phyloP scores from a whole-genome alignment of 2,113 vertebrate genomes.

The Gadus chalcogrammus region DNA sequence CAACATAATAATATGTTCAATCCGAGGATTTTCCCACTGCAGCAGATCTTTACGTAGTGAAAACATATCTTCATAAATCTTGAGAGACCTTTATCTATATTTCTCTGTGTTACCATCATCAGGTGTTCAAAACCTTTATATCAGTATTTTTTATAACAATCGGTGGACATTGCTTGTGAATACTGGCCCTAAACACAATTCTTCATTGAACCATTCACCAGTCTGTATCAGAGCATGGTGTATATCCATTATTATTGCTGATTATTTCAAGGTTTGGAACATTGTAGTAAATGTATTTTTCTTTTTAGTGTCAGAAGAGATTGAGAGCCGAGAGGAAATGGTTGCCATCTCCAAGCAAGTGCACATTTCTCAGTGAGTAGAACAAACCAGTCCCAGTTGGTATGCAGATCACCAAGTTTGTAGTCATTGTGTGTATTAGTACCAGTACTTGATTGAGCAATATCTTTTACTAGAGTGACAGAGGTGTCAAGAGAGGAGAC shows the following conservation, averaged over 20 bases:
- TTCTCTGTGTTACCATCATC: too few relatives aligned
- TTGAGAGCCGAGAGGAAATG: slow-evolving; percentile 83
- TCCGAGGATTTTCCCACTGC: not conserved
- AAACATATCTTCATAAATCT: not conserved
- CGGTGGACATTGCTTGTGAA: too few relatives aligned
- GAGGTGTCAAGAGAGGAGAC: slow-evolving; percentile 78
- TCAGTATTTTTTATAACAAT: too few relatives aligned
- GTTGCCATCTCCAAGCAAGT: slow-evolving; percentile 65
- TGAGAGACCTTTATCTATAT: too few relatives aligned
- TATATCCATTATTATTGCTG: not conserved
- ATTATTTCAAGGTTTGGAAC: too few relatives aligned
- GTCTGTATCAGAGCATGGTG: too few relatives aligned
- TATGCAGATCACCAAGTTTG: not conserved
- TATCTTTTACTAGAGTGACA: slow-evolving; percentile 68
- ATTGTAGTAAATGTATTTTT: not conserved
- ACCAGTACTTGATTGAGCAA: too few relatives aligned
- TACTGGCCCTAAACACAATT: too few relatives aligned
- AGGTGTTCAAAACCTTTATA: too few relatives aligned
- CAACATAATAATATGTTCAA: not conserved
- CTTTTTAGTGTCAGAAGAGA: slow-evolving; percentile 87
- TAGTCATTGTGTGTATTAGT: too few relatives aligned
- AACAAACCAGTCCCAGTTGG: not conserved
- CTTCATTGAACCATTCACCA: too few relatives aligned
- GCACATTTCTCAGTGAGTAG: slow-evolving; percentile 75
- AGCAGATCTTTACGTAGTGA: not conserved